Conservation (phyloP, 2,797 vertebrate genomes). For the Pipistrellus nathusii region DNA sequence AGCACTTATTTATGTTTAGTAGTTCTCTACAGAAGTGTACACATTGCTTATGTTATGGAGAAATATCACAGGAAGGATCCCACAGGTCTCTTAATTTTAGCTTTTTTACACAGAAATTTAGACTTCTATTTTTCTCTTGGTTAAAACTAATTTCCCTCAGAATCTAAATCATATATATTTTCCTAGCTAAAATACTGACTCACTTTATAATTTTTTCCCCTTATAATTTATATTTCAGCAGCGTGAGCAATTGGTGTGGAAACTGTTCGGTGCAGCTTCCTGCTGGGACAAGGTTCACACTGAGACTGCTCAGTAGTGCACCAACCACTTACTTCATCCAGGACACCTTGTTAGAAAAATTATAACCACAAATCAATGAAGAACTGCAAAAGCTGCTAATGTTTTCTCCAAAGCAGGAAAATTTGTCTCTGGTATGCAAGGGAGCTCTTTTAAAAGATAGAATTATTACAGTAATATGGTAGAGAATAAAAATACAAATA, state of each 20-base stretch:
- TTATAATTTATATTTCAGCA: slow-evolving; percentile 64
- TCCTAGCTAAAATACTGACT: background rate
- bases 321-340: background rate
- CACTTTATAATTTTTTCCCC: slow-evolving; percentile 18
- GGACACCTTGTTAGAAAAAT: slow-evolving; percentile 50
- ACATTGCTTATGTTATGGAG: background rate
- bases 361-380: slow-evolving; percentile 28
- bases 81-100: background rate
- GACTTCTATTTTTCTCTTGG: slow-evolving; percentile 26
- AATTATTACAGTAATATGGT: background rate
- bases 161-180: slow-evolving; percentile 58
- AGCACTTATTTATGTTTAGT: background rate
- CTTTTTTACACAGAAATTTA: slow-evolving; percentile 13
- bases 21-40: background rate
- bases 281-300: background rate
- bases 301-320: background rate
- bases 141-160: slow-evolving; percentile 53
- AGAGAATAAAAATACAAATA: slow-evolving; percentile 33
- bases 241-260: slow-evolving; percentile 14
- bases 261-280: background rate
- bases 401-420: slow-evolving; percentile 39
- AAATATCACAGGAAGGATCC: background rate
- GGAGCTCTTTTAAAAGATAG: slow-evolving; percentile 49
- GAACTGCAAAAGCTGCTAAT: background rate
- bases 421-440: slow-evolving; percentile 35